These are phyloP conservation scores for Melolontha melolontha DNA, from an alignment of 2,888 invertebrate genomes.

Conservation along the genomic window DNA sequence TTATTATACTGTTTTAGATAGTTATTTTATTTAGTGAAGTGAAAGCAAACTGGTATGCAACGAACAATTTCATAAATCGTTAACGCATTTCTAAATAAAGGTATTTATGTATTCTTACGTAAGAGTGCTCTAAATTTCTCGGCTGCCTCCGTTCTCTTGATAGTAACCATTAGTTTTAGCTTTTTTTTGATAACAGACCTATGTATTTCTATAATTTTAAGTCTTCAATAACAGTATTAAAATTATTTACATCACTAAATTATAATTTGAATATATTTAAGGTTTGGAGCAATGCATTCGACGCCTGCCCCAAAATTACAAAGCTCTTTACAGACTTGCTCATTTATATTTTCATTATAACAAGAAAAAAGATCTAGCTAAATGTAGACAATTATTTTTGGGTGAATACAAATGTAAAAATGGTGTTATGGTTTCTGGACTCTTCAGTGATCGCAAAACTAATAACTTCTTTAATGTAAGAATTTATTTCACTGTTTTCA, in stretches of 20 bases:
- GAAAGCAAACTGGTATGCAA: too few relatives aligned
- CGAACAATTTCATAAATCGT: too few relatives aligned
- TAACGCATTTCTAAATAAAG: too few relatives aligned
- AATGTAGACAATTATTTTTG: slow-evolving; percentile 79
- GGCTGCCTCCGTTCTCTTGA: too few relatives aligned
- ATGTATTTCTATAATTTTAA: neutral
- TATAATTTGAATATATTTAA: slow-evolving; percentile 60
- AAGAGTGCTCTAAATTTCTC: too few relatives aligned
- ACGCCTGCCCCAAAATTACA: slow-evolving; percentile 92
- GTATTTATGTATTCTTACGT: too few relatives aligned
- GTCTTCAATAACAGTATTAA: neutral
- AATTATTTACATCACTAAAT: neutral
- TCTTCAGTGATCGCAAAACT: slow-evolving; percentile 87
- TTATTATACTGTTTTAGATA: too few relatives aligned
- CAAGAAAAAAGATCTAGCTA: slow-evolving; percentile 74
- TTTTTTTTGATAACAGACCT: neutral
- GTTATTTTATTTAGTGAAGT: too few relatives aligned
- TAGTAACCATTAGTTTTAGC: too few relatives aligned
- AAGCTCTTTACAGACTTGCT: slow-evolving; percentile 89
- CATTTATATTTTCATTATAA: slow-evolving; percentile 83
- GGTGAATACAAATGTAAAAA: slow-evolving; percentile 76
- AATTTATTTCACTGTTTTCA: slow-evolving; percentile 47
- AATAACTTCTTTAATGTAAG: slow-evolving; percentile 90
- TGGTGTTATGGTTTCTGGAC: slow-evolving; percentile 78
- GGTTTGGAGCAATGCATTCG: slow-evolving; percentile 88